Percentiles rank a stretch among this genome's conserved stretches.
These are phyloP conservation scores for Rostratula benghalensis DNA, from an alignment of 2,113 vertebrate species.

Conservation along the genomic window DNA sequence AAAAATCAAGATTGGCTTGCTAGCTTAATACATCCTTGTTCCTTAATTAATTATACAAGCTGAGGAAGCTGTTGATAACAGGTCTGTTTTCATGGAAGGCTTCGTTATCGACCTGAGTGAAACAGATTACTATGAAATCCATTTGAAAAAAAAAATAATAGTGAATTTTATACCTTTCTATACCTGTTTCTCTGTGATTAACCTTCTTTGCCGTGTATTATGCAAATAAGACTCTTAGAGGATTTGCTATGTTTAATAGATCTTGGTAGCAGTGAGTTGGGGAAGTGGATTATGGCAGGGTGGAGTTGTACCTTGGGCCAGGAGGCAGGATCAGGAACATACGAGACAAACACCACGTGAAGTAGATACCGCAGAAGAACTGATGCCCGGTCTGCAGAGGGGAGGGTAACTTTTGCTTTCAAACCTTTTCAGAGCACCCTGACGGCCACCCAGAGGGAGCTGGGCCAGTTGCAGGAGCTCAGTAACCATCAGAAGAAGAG, in stretches of 20 bases:
- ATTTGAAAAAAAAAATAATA: not conserved
- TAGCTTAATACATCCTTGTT: not conserved
- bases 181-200: conserved; percentile 17
- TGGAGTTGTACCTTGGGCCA: not conserved
- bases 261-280: not conserved
- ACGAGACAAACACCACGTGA: not conserved
- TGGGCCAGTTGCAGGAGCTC: conserved; percentile 88
- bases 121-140: conserved; percentile 3
- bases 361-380: not conserved
- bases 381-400: not conserved
- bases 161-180: not conserved
- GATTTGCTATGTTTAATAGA: not conserved
- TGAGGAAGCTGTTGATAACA: not conserved
- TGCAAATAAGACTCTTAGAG: not conserved
- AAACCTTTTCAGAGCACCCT: conserved; percentile 78
- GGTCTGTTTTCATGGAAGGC: not conserved
- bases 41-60: not conserved
- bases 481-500: conserved; percentile 90
- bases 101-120: not conserved
- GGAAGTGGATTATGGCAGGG: conserved; percentile 15
- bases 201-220: conserved; percentile 17
- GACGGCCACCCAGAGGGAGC: conserved; percentile 81
- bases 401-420: not conserved
- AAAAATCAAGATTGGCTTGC: not conserved
- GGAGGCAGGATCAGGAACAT: not conserved